Evolutionary conservation across 2,888 invertebrate species (phyloP).

Genomic region (Paralinhomoeus sp.): DNA sequence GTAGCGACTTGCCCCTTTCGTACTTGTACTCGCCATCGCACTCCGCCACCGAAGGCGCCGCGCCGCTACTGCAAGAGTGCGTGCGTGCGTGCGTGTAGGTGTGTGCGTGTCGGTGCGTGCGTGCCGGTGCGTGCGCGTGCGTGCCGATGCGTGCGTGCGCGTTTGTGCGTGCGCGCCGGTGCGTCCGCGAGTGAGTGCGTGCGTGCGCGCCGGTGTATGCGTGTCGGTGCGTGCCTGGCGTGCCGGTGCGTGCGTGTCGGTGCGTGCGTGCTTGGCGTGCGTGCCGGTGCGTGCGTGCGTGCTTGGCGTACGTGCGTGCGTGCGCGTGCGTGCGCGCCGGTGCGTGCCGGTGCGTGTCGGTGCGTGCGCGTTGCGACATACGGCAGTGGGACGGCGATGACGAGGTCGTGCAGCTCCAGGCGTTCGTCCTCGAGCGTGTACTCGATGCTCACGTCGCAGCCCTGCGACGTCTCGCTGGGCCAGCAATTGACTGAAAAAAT

Average conservation of each 20-base stretch:
- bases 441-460: slow-evolving; percentile 71
- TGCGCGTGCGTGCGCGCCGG: too few relatives aligned
- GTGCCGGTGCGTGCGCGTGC: not conserved
- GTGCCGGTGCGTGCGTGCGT: too few relatives aligned
- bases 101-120: not conserved
- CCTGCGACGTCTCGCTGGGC: slow-evolving; percentile 81
- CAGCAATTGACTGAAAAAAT: slow-evolving; percentile 66
- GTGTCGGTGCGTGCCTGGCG: too few relatives aligned
- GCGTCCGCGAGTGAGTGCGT: too few relatives aligned
- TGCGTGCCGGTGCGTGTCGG: too few relatives aligned
- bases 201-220: too few relatives aligned
- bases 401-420: slow-evolving; percentile 64
- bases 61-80: slow-evolving; percentile 18
- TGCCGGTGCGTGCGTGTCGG: too few relatives aligned
- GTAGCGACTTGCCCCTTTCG: slow-evolving; percentile 19
- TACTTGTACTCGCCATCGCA: slow-evolving; percentile 69
- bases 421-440: slow-evolving; percentile 70
- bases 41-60: slow-evolving; percentile 39
- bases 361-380: too few relatives aligned
- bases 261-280: too few relatives aligned
- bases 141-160: not conserved
- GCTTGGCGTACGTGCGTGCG: too few relatives aligned
- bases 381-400: slow-evolving; percentile 76
- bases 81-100: too few relatives aligned
- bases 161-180: too few relatives aligned